Evolutionary conservation across 1,140 invertebrate species (phyloP), one percentile per base, ranked within the genome.

Genomic region (Camponotus vicinus): DNA sequence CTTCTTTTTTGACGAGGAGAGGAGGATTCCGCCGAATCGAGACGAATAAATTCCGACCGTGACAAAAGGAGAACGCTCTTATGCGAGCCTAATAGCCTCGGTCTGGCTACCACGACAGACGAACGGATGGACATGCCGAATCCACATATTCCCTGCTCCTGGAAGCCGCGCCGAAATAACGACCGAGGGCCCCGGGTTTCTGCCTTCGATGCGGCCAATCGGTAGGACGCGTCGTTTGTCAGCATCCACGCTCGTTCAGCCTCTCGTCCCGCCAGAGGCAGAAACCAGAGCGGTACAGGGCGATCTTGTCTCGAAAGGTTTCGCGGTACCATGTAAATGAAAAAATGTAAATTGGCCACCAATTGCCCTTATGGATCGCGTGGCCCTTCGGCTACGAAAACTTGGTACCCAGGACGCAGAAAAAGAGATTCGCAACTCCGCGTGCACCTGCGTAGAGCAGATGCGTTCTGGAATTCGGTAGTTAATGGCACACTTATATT

Each of bases 61-160:
- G 90, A 91, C 90, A 91, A 91, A 91, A 91, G 90, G 84, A 88
- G 90, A 67, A 90, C 89, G 86, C 63, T 88, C 89, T 86, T 88
- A 88, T 91, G 79, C 89, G 89, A 90, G 86, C 84, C 90, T 90
- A 91, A 91, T 91, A 91, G 90, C 86, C 89, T 90, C 88, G 32
- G 67, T 71, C 57, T 75, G 75, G 88, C 88, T 85, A 86, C 88
- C 71, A 86, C 69, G 61, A 77, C 42, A 34, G 80, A 73, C 27
- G 49, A 21, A 64, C 63, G 85, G 88, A 89, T 83, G 86, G 77
- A 89, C 89, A 88, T 76, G 75, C 64, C 88, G 88, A 90, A 88
- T 89, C 84, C 42, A 59, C 76, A 52, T 89, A 89, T 89, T 89
- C 84, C 88, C 57, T 70, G 79, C 88, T 90, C 78, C 78, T 90